These are phyloP conservation scores for Cepaea nemoralis DNA, from an alignment of 1,140 invertebrate species.

Conservation along the genomic window DNA sequence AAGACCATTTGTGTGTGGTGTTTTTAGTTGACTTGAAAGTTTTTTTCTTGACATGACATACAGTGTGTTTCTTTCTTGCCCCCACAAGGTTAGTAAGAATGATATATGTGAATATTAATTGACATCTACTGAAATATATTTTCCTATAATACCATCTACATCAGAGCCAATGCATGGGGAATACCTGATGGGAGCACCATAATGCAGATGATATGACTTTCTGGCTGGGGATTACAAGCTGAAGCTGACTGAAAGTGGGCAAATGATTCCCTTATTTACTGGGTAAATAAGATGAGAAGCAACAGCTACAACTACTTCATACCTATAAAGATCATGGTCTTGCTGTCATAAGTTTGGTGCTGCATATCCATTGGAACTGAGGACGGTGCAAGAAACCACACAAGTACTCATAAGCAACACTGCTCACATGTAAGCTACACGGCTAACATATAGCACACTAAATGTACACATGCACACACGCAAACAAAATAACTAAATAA, in stretches of 20 bases:
- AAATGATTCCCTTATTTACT: not conserved
- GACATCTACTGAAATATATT: too few species aligned
- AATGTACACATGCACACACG: not conserved
- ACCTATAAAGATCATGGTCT: slow-evolving; percentile 29
- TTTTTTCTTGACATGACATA: too few species aligned
- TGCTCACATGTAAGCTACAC: not conserved
- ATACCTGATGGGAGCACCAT: not conserved
- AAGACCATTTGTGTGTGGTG: too few species aligned
- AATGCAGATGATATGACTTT: too few species aligned
- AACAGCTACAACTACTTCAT: not conserved
- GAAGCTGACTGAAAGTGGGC: not conserved
- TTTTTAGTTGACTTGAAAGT: too few species aligned
- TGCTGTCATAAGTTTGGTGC: slow-evolving; percentile 4
- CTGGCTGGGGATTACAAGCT: too few species aligned
- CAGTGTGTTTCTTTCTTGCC: too few species aligned
- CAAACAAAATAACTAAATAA: not conserved
- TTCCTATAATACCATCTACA: too few species aligned
- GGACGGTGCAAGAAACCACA: slow-evolving; percentile 18
- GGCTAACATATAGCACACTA: not conserved
- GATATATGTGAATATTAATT: too few species aligned
- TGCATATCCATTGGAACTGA: slow-evolving; percentile 22
- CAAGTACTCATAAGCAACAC: not conserved
- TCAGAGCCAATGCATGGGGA: not conserved
- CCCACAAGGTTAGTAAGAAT: too few species aligned
- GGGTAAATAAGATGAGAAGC: not conserved